A percentile compares a stretch with the other conserved stretches of the same genome.
These are phyloP conservation scores for Drosophila lini DNA, from an alignment of 1,140 invertebrate genomes.

Conservation along the genomic window DNA sequence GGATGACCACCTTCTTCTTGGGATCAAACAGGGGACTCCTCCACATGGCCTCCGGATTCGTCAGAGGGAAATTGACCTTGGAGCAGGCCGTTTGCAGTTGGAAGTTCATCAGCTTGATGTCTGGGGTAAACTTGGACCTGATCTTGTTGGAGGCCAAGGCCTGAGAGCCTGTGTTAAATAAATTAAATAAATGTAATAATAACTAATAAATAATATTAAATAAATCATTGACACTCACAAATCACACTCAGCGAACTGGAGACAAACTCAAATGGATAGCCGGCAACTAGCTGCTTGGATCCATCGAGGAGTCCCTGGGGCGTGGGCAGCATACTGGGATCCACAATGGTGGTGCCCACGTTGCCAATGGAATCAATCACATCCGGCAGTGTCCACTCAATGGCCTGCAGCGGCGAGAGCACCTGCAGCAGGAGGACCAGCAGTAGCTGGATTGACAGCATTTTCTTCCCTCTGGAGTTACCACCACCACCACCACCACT, in stretches of 20 bases:
- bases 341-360: slow-evolving; percentile 50
- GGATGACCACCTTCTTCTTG: slow-evolving; percentile 72
- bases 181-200: too few species aligned
- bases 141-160: slow-evolving; percentile 67
- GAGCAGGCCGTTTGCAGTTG: slow-evolving; percentile 64
- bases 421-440: slow-evolving; percentile 33
- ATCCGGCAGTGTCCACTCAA: slow-evolving; percentile 55
- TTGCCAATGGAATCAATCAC: slow-evolving; percentile 43
- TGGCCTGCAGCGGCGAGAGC: neutral
- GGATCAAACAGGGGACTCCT: slow-evolving; percentile 62
- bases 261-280: slow-evolving; percentile 76
- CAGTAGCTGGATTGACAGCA: neutral
- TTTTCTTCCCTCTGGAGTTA: neutral
- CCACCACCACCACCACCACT: neutral
- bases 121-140: slow-evolving; percentile 62
- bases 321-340: slow-evolving; percentile 66
- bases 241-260: slow-evolving; percentile 65
- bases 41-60: slow-evolving; percentile 67
- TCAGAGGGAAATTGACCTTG: slow-evolving; percentile 48
- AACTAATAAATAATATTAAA: neutral
- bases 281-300: slow-evolving; percentile 73
- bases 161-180: slow-evolving; percentile 55
- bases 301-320: slow-evolving; percentile 66
- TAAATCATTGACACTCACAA: slow-evolving; percentile 56
- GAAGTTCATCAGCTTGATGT: slow-evolving; percentile 68